Evolutionary conservation across 2,113 vertebrate genomes (phyloP).

Genomic region (Centrocercus urophasianus): DNA sequence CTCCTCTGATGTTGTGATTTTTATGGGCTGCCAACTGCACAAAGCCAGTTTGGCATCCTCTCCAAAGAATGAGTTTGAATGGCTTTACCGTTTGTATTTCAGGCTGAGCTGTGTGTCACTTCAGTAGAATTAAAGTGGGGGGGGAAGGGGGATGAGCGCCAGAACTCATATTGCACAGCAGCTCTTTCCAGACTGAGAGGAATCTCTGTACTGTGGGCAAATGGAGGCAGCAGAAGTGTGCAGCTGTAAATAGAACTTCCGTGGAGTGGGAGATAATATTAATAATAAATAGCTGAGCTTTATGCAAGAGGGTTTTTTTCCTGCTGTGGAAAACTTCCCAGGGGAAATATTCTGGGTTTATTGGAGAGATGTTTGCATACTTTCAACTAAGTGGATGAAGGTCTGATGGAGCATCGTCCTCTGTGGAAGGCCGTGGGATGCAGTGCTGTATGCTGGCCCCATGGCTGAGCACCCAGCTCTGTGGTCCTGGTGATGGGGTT

Average conservation of each 20-base stretch:
- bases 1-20: not conserved
- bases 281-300: not conserved
- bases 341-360: not conserved
- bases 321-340: not conserved
- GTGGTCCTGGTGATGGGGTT: not conserved
- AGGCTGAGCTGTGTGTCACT: not conserved
- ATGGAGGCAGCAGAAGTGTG: not conserved
- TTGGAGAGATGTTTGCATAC: not conserved
- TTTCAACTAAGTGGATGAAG: not conserved
- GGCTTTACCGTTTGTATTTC: constrained; percentile 43
- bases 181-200: not conserved
- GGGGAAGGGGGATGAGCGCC: not conserved
- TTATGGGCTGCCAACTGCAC: constrained; percentile 3
- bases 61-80: constrained; percentile 3
- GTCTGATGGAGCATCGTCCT: no score
- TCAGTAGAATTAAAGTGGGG: not conserved
- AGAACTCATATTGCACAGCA: not conserved
- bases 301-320: not conserved
- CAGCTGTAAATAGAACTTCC: not conserved
- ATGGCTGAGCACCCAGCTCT: not conserved
- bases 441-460: not conserved
- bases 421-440: not conserved
- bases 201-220: not conserved
- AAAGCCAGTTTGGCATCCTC: constrained; percentile 25
- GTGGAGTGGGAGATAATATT: not conserved